phyloP scores from a whole-genome alignment of 2,888 invertebrate genomes.

The Lagria hirta region DNA sequence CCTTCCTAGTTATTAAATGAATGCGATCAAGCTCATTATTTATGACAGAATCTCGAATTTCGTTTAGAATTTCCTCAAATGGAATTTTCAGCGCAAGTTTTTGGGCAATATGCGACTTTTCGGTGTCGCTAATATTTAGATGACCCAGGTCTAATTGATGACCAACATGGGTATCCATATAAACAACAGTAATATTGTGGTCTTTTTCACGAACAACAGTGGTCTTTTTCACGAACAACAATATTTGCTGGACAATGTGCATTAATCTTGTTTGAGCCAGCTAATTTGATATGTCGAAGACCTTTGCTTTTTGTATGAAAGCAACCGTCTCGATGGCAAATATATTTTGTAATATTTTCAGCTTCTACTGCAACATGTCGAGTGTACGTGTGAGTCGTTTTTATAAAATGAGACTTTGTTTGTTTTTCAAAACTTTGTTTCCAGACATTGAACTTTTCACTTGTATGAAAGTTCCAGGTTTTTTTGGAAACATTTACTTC shows the following conservation, averaged over 20 bases:
- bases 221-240: neutral
- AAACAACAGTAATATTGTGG: neutral
- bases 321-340: too few relatives aligned
- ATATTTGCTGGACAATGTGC: neutral
- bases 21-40: constrained; percentile 7
- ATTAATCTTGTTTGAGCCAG: constrained; percentile 3
- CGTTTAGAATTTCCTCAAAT: constrained; percentile 6
- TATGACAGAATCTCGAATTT: constrained; percentile 5
- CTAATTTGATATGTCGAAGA: too few relatives aligned
- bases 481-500: too few relatives aligned
- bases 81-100: constrained; percentile 13
- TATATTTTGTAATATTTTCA: too few relatives aligned
- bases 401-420: too few relatives aligned
- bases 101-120: constrained; percentile 1
- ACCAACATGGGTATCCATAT: constrained; percentile 14
- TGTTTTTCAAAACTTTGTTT: too few relatives aligned
- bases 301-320: too few relatives aligned
- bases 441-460: too few relatives aligned
- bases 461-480: too few relatives aligned
- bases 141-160: constrained; percentile 16
- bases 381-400: too few relatives aligned
- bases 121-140: constrained; percentile 1
- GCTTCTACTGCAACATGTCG: too few relatives aligned
- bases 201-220: too few relatives aligned
- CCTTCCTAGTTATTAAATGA: constrained; percentile 10